These are phyloP conservation scores for Phymatocera aterrima DNA, from an alignment of 2,888 invertebrate species.

Conservation along the genomic window DNA sequence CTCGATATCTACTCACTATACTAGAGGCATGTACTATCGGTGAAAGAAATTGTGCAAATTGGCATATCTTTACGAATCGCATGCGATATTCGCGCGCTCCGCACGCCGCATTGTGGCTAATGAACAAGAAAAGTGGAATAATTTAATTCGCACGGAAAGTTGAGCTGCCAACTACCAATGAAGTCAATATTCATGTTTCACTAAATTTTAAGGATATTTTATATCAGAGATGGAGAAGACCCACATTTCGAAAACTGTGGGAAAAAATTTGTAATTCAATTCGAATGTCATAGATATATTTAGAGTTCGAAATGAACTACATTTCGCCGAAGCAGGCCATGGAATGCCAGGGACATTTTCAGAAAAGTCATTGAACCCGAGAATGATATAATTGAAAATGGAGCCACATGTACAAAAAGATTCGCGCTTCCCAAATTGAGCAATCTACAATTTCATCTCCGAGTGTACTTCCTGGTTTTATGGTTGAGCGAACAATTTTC, in stretches of 20 bases:
- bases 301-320: neutral
- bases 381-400: neutral
- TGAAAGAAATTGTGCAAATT: neutral
- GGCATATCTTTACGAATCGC: neutral
- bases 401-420: neutral
- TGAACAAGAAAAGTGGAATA: constrained; percentile 2
- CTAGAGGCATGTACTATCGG: neutral
- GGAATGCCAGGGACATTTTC: too few species aligned
- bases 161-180: constrained; percentile 10
- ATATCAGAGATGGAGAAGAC: neutral
- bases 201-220: neutral
- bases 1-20: neutral
- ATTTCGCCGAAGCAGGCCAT: neutral
- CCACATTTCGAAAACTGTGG: neutral
- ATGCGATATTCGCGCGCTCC: neutral
- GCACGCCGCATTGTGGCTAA: neutral
- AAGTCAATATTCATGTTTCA: neutral
- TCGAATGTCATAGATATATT: neutral
- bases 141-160: neutral
- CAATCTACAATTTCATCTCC: neutral
- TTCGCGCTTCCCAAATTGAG: neutral
- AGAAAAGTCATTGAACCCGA: neutral
- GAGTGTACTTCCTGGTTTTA: neutral
- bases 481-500: neutral
- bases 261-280: neutral